Evolutionary conservation across 2,113 vertebrate species (phyloP).

Genomic region (Synodontis membranacea): DNA sequence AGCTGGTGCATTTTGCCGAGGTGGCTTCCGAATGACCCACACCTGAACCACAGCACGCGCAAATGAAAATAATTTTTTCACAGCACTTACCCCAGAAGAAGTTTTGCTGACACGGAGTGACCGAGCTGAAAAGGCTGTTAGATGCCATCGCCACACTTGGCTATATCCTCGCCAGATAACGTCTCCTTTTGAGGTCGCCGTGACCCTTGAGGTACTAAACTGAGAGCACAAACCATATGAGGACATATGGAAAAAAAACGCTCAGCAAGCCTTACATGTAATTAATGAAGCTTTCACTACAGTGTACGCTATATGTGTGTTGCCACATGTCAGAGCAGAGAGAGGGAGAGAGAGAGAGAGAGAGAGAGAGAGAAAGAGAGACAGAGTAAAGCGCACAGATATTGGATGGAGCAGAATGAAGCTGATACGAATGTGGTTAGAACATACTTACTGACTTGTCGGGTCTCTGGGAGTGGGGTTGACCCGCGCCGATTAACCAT

Average conservation of each 20-base stretch:
- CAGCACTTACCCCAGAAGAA: conserved; percentile 99
- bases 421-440: conserved; percentile 94
- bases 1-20: conserved; percentile 31
- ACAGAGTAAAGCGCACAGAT: conserved; percentile 29
- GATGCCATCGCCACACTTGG: conserved; percentile 90
- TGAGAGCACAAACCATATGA: conserved; percentile 94
- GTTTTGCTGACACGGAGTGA: conserved; percentile 99
- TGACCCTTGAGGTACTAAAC: conserved; percentile 94
- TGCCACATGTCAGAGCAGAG: conserved; percentile 31
- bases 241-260: conserved; percentile 68
- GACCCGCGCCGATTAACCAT: conserved; percentile 99
- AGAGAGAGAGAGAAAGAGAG: background rate
- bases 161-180: conserved; percentile 74
- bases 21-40: conserved; percentile 48
- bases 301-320: conserved; percentile 33
- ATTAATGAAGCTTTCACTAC: conserved; percentile 26
- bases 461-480: conserved; percentile 97
- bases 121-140: conserved; percentile 99
- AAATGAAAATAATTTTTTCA: conserved; percentile 43
- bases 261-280: conserved; percentile 5
- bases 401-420: conserved; percentile 90
- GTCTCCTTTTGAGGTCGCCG: conserved; percentile 87
- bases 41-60: conserved; percentile 42
- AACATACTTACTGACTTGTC: conserved; percentile 96
- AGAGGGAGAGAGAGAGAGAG: background rate